These are phyloP conservation scores for Myrmecobius fasciatus DNA, from an alignment of 2,113 vertebrate genomes.

Conservation along the genomic window DNA sequence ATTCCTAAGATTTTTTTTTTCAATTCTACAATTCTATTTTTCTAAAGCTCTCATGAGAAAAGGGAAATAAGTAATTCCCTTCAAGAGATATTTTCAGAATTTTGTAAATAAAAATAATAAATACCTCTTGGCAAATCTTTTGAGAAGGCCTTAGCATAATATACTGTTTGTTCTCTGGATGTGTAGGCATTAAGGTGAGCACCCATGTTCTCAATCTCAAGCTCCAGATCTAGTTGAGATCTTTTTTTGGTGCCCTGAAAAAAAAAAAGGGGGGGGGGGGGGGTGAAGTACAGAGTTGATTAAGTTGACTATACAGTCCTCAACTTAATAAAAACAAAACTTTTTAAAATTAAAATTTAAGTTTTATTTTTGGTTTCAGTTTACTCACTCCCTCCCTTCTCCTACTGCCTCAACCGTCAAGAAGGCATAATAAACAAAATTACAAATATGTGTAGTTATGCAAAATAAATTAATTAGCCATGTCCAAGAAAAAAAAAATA, in stretches of 20 bases:
- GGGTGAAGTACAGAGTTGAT: background rate
- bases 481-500: background rate
- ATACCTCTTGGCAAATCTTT: constrained; percentile 97
- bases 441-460: background rate
- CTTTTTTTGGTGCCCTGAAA: constrained; percentile 97
- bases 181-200: constrained; percentile 98
- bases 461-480: background rate
- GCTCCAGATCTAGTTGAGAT: constrained; percentile 96
- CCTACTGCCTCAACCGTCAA: background rate
- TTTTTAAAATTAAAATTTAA: background rate
- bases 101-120: constrained; percentile 1
- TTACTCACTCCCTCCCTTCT: background rate
- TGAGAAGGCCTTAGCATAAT: constrained; percentile 98
- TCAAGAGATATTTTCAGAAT: background rate
- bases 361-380: background rate
- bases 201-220: constrained; percentile 99
- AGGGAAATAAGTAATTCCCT: background rate
- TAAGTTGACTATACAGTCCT: background rate
- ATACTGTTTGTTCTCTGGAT: constrained; percentile 97
- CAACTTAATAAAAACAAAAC: background rate
- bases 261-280: constrained; percentile 62
- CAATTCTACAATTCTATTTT: background rate
- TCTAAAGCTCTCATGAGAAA: background rate
- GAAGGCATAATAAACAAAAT: background rate
- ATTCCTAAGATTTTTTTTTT: background rate